These are phyloP conservation scores for Nemopilema nomurai DNA, from an alignment of 30 jellyfish, hydroid and myxozoan genomes.

Conservation along the genomic window DNA sequence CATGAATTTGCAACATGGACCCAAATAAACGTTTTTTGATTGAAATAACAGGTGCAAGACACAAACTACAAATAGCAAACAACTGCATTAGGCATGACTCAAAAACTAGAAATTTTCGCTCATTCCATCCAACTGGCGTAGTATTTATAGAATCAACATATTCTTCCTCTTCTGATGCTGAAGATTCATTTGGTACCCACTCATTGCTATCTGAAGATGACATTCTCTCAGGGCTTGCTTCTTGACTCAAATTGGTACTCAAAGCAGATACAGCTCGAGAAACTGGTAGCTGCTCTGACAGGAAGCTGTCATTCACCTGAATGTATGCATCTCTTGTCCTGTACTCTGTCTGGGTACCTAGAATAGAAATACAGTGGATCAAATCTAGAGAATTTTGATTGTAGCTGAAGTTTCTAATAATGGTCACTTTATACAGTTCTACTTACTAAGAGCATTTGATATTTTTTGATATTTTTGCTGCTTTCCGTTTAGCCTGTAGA, in stretches of 20 bases:
- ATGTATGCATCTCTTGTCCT: not conserved
- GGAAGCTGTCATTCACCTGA: not conserved
- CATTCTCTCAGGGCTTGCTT: slow-evolving; percentile 9
- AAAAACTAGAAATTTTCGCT: slow-evolving; percentile 17
- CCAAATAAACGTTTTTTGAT: not conserved
- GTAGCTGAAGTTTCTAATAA: not conserved
- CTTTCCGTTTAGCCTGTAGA: not conserved
- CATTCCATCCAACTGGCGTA: slow-evolving; percentile 13
- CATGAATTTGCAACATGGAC: not conserved
- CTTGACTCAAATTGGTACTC: not conserved
- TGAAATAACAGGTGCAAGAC: slow-evolving; percentile 22
- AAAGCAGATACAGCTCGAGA: not conserved
- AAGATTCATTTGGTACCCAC: slow-evolving; percentile 21
- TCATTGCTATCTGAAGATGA: slow-evolving; percentile 10
- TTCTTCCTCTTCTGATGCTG: slow-evolving; percentile 21
- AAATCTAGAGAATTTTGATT: not conserved
- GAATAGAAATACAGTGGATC: not conserved
- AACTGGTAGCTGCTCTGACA: not conserved
- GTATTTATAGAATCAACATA: not conserved
- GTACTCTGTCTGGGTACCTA: not conserved
- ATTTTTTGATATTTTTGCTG: not conserved
- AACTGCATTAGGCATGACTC: slow-evolving; percentile 32
- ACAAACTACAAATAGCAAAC: slow-evolving; percentile 5
- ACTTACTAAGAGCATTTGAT: not conserved
- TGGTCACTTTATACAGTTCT: not conserved